These are phyloP conservation scores for Myiozetetes cayanensis DNA, from an alignment of 2,113 vertebrate species.

Conservation along the genomic window DNA sequence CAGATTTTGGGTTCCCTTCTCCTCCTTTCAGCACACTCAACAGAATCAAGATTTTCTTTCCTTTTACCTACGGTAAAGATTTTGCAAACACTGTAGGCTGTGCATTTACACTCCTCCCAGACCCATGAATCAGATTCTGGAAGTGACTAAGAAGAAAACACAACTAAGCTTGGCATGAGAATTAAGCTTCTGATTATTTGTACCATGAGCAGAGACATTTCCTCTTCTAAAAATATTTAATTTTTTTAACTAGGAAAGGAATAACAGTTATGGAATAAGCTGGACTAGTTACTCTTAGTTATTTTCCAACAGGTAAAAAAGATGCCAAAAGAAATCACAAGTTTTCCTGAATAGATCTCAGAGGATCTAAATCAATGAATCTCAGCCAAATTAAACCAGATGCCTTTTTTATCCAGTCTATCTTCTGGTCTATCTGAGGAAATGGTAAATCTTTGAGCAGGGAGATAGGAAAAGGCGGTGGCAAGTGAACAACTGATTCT, in stretches of 20 bases:
- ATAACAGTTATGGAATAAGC: not conserved
- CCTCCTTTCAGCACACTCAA: accelerated
- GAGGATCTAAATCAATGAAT: not conserved
- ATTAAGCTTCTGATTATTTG: not conserved
- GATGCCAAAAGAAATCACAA: not conserved
- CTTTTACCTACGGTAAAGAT: not conserved
- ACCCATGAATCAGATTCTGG: not conserved
- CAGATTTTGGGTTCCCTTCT: not conserved
- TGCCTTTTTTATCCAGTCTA: not conserved
- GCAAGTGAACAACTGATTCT: not conserved
- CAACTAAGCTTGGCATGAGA: not conserved
- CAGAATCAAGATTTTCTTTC: not conserved
- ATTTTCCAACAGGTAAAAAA: not conserved
- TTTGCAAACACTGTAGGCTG: not conserved
- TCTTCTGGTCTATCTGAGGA: not conserved
- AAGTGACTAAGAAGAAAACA: not conserved
- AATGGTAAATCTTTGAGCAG: not conserved
- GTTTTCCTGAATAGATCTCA: not conserved
- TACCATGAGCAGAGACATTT: not conserved
- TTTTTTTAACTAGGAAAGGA: not conserved
- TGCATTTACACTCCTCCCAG: not conserved
- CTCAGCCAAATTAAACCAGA: not conserved
- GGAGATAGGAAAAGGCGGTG: not conserved
- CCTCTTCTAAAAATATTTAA: not conserved
- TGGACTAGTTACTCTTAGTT: not conserved